These are phyloP conservation scores for Pollenia labialis DNA, from an alignment of 2,888 invertebrate genomes.

Conservation along the genomic window DNA sequence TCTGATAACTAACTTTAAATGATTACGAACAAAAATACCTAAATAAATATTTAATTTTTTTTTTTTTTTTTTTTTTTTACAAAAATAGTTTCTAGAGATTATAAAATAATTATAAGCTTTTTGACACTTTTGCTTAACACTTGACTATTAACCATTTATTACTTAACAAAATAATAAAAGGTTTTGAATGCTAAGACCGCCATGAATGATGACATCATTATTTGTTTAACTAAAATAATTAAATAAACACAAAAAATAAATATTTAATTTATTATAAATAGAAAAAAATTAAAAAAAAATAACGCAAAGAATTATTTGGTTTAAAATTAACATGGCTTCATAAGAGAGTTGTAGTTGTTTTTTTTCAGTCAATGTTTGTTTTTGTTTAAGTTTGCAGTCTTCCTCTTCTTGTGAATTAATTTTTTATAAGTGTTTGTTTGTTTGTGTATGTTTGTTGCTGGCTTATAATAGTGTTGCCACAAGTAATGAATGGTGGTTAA, in stretches of 20 bases:
- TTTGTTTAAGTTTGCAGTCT: not conserved
- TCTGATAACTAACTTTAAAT: constrained; percentile 3
- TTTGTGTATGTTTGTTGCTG: not conserved
- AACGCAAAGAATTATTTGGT: constrained; percentile 1
- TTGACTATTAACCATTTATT: not conserved
- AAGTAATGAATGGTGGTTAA: constrained; percentile 48
- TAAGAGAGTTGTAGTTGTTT: not conserved
- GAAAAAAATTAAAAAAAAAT: not conserved
- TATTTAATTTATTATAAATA: constrained; percentile 33
- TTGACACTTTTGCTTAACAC: not conserved
- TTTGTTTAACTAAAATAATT: constrained; percentile 8
- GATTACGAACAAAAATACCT: not conserved
- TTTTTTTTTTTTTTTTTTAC: no score
- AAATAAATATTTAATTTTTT: not conserved
- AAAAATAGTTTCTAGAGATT: not conserved
- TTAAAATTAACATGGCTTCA: constrained; percentile 34
- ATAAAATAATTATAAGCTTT: constrained; percentile 18
- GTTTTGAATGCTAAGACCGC: constrained; percentile 15
- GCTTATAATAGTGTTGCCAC: constrained; percentile 45
- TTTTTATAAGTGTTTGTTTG: constrained; percentile 8
- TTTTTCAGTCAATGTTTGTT: not conserved
- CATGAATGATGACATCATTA: constrained; percentile 47
- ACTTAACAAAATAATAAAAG: not conserved
- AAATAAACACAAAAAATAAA: constrained; percentile 24
- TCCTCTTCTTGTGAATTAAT: not conserved